Evolutionary conservation across 2,888 invertebrate genomes (phyloP), one percentile per base, ranked within the genome.

Genomic region (Nemurella pictetii): DNA sequence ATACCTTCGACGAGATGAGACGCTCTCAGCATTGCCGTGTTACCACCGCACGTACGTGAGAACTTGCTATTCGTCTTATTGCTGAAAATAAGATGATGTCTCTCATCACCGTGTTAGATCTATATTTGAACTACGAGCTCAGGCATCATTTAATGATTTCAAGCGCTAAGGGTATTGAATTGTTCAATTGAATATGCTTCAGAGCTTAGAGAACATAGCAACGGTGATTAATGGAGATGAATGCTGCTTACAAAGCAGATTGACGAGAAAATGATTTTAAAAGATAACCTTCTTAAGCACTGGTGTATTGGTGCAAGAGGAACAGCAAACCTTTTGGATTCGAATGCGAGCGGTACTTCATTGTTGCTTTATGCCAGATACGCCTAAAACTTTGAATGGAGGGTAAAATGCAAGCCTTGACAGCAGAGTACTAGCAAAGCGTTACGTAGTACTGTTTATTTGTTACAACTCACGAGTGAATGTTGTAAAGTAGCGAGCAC

Each of bases 101-200:
- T 1, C 2, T 75, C 26, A 75, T 75, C 27, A n/a, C 26, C 75
- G 27, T 20, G 7, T 1, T 28, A 75, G 26, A 27, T 28, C 26
- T 75, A 27, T 28, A 75, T 75, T 28, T 75, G 27, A 75, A 75
- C 75, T 75, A 75, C 9, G 75, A n/a, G 27, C 4, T 7, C n/a
- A 25, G 25, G 25, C 75, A 75, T 75, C 5, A 75, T 75, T 27
- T 75, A 75, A 20, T 27, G 75, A 75, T 75, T 75, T 25, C 12
- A 75, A 20, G 75, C 75, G 75, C 20, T 73, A 73, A 25, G 73
- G 73, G 27, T 4, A 20, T 55, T 26, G 75, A 9, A 75, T 75
- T 75, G 75, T n/a, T n/a, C n/a, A 75, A 75, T 75, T 75, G 75
- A 75, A 75, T 75, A 75, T 75, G 75, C 75, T 75, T 27, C 26